Base-by-base conservation (phyloP, 2,113 vertebrate species). In the Eulemur macaco region DNA sequence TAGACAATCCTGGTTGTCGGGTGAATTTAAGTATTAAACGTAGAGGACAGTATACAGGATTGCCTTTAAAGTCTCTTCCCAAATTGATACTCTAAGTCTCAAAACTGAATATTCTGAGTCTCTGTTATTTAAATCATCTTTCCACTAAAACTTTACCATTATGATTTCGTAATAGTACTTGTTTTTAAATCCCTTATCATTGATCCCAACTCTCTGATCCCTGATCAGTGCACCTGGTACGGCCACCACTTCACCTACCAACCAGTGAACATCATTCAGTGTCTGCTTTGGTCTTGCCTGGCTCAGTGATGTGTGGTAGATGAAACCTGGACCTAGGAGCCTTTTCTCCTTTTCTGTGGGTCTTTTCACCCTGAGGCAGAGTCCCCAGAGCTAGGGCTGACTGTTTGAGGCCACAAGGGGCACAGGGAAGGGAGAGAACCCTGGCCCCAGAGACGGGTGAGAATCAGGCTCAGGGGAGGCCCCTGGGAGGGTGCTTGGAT, bases 161-260 rank as follows among this genome's bases (percentile, higher is more conserved):
- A 54, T 39, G 4, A 86, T 82, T 20, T 94, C 64, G 73, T 86
- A 95, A 50, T 27, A 42, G 1, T 47, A 39, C 8, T 31, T 71
- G 7, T 68, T 92, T 93, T 88, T 21, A 85, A 37, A 74, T 50
- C 34, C 25, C 4, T 74, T 39, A 21, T 27, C 50, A 2, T 31
- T 3, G 0, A 5, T 6, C 14, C 13, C 63, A 77, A 20, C 68
- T 74, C n/a, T 60, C 23, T 15, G 23, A 21, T 34, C 31, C 21
- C 34, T 29, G 29, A 21, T 60, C 9, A 20, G 2, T 17, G 31
- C 0, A 34, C 23, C 13, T 25, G 17, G n/a, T 2, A 1, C 54
- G 58, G 21, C 5, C 2, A 52, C 42, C 3, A 31, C 60, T 31
- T 95, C 37, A 94, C 69, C 77, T 76, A 85, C 64, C 45, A 74